Percentiles rank a stretch among this genome's conserved stretches.
These are phyloP conservation scores for Melanotaenia duboulayi DNA, from an alignment of 2,113 vertebrate genomes.

Conservation along the genomic window DNA sequence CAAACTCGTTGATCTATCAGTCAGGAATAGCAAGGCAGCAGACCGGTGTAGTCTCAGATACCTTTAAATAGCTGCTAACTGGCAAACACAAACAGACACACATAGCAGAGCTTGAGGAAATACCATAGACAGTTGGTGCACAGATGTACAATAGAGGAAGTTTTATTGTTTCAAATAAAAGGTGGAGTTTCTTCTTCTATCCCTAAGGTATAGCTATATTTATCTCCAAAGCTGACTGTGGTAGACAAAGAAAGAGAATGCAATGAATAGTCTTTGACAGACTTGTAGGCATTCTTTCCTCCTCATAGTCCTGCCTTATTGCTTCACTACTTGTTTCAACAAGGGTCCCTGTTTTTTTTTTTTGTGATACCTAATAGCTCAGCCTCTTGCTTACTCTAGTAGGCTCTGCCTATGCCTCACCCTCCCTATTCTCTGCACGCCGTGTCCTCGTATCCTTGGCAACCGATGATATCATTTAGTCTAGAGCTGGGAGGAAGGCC, in stretches of 20 bases:
- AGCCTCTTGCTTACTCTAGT: conserved; percentile 55
- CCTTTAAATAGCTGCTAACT: conserved; percentile 73
- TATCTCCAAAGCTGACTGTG: conserved; percentile 42
- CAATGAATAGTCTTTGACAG: conserved; percentile 56
- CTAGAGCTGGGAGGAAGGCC: conserved; percentile 75
- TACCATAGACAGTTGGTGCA: conserved; percentile 65
- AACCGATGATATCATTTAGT: conserved; percentile 82
- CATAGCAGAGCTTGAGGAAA: conserved; percentile 66
- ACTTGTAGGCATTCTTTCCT: conserved; percentile 33
- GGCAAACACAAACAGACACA: conserved; percentile 62
- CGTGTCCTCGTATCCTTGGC: conserved; percentile 82
- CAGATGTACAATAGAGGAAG: conserved; percentile 59
- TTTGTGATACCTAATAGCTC: conserved; percentile 59
- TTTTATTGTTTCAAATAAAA: conserved; percentile 51
- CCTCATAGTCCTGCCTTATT: conserved; percentile 40
- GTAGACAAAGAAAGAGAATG: conserved; percentile 70
- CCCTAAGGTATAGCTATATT: conserved; percentile 30
- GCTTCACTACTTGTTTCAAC: conserved; percentile 51
- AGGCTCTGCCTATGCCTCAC: conserved; percentile 66
- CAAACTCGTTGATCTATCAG: conserved; percentile 49
- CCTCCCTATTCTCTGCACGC: conserved; percentile 70
- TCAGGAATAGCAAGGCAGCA: conserved; percentile 64
- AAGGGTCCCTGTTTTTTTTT: conserved; percentile 26
- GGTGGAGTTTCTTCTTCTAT: conserved; percentile 28
- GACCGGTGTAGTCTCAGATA: conserved; percentile 53